phyloP scores from a whole-genome alignment of 2,797 vertebrate species.

The Gambelia wislizenii region DNA sequence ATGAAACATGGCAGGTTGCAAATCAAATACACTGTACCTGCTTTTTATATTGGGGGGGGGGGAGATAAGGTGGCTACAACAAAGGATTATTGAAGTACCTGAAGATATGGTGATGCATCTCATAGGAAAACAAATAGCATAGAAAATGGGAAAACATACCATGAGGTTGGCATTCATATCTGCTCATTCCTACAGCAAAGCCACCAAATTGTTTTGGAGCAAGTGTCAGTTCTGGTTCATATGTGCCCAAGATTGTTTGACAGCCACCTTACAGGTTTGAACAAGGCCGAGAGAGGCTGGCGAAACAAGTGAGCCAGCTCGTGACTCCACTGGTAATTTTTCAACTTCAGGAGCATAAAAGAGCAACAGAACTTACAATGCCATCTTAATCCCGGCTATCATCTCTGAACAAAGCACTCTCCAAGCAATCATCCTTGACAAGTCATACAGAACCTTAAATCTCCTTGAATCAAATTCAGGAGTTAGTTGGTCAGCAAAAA shows the following conservation, averaged over 20 bases:
- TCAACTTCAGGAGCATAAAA: neutral
- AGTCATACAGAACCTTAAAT: conserved; percentile 1
- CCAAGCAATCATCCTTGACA: conserved; percentile 9
- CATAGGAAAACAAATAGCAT: neutral
- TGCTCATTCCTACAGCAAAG: neutral
- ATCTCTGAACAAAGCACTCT: conserved; percentile 25
- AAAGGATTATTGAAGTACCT: neutral
- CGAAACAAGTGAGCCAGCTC: neutral
- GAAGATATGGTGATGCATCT: neutral
- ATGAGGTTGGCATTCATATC: neutral
- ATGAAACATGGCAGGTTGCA: conserved; percentile 45
- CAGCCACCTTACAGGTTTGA: conserved; percentile 23
- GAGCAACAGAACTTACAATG: neutral
- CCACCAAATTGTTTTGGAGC: conserved; percentile 1
- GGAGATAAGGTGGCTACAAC: neutral
- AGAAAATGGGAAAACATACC: neutral
- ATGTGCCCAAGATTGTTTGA: neutral
- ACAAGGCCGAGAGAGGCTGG: neutral
- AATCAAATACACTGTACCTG: conserved; percentile 61
- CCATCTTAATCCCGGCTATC: conserved; percentile 26
- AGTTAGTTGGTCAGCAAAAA: neutral
- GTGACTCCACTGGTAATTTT: conserved; percentile 14
- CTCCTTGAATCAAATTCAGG: neutral
- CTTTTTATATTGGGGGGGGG: conserved; percentile 29
- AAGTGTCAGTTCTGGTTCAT: conserved; percentile 18